A percentile compares a stretch with the other conserved stretches of the same genome.
phyloP scores from a whole-genome alignment of 1,140 invertebrate species.

The Fopius arisanus region DNA sequence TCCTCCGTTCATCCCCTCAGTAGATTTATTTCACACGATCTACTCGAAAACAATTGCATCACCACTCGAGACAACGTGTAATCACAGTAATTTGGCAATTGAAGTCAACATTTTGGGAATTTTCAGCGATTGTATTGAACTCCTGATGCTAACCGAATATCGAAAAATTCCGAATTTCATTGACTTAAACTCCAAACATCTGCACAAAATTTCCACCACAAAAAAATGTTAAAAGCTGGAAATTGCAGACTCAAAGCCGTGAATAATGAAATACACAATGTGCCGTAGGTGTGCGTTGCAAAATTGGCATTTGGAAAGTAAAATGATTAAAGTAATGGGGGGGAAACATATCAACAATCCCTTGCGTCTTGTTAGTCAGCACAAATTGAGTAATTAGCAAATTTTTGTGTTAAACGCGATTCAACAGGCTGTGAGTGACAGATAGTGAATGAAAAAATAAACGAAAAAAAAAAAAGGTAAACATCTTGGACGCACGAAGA shows the following conservation, averaged over 20 bases:
- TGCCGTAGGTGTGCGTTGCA: not conserved
- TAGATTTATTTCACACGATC: no score
- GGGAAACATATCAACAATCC: slow-evolving; percentile 31
- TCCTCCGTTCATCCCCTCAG: no score
- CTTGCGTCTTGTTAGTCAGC: slow-evolving; percentile 35
- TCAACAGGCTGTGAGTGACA: slow-evolving; percentile 21
- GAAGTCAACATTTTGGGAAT: no score
- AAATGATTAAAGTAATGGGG: slow-evolving; percentile 15
- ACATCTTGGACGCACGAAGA: slow-evolving; percentile 19
- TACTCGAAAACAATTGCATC: no score
- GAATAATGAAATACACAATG: slow-evolving; percentile 11
- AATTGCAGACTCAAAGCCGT: not conserved
- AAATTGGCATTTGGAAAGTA: slow-evolving; percentile 15
- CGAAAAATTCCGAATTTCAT: no score
- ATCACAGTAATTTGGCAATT: no score
- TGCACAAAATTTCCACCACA: not conserved
- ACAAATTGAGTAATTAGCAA: slow-evolving; percentile 28
- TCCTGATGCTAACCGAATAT: no score
- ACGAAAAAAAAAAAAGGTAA: not conserved
- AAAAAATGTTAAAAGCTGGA: not conserved
- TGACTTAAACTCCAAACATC: no score
- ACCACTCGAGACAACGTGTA: no score
- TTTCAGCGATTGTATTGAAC: no score
- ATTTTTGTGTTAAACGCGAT: slow-evolving; percentile 20
- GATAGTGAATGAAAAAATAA: slow-evolving; percentile 7